Evolutionary conservation across 2,888 invertebrate species (phyloP).

Genomic region (Sphaeridia pumilis): DNA sequence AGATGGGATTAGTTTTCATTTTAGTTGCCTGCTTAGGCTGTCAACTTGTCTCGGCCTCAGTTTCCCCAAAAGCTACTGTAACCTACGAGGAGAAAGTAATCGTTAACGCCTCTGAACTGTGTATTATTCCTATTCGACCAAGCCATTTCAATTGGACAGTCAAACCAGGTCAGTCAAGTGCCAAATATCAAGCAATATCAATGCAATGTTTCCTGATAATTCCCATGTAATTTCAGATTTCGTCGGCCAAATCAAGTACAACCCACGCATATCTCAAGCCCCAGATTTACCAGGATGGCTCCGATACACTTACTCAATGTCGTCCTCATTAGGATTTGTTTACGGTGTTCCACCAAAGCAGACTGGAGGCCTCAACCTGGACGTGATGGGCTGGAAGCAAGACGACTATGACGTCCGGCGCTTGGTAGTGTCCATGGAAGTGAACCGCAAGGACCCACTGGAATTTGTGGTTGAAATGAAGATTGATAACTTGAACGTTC

Average conservation of each 20-base stretch:
- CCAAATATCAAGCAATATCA: no score
- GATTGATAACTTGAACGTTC: conserved; percentile 78
- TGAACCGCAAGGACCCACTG: conserved; percentile 43
- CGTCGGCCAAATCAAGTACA: conserved; percentile 23
- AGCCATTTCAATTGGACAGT: conserved; percentile 30
- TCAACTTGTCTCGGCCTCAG: no score
- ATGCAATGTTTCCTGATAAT: no score
- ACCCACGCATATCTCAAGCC: conserved; percentile 44
- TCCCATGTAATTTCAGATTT: no score
- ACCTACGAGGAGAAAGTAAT: conserved; percentile 29
- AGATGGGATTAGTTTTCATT: no score
- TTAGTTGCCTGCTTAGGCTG: no score
- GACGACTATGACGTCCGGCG: conserved; percentile 26
- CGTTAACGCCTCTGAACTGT: conserved; percentile 32
- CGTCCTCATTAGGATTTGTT: conserved; percentile 53
- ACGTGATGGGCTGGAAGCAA: conserved; percentile 32
- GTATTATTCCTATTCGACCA: conserved; percentile 29
- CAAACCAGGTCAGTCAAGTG: no score
- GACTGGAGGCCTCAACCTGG: conserved; percentile 21
- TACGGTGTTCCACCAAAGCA: conserved; percentile 48
- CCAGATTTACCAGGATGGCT: conserved; percentile 82
- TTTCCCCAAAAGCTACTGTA: no score
- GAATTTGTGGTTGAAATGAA: conserved; percentile 70
- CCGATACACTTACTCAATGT: conserved; percentile 66
- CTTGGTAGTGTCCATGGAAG: conserved; percentile 27